These are phyloP conservation scores for Galeruca laticollis DNA, from an alignment of 2,888 invertebrate species.

Conservation along the genomic window DNA sequence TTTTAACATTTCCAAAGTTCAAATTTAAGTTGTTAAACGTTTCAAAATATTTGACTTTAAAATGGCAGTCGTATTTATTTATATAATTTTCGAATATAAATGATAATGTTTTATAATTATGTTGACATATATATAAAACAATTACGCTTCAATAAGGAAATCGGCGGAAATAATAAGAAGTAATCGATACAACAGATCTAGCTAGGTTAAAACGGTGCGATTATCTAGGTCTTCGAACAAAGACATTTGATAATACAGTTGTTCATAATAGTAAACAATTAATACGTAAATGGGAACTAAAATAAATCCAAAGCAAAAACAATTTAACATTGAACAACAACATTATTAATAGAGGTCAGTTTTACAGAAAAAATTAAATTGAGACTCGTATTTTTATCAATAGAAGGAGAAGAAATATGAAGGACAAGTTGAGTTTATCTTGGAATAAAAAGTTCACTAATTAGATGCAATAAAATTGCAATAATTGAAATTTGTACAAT, in stretches of 20 bases:
- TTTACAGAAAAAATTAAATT: not conserved
- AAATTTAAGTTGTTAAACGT: no score
- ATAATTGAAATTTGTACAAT: no score
- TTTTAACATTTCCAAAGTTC: no score
- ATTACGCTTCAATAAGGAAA: not conserved
- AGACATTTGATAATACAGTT: not conserved
- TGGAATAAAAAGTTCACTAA: no score
- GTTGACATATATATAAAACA: no score
- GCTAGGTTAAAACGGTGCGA: not conserved
- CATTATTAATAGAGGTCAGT: constrained; percentile 4
- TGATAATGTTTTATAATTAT: no score
- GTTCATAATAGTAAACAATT: not conserved
- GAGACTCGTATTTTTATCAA: not conserved
- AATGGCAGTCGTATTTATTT: no score
- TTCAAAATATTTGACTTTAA: no score
- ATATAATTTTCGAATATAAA: no score
- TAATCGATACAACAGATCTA: not conserved
- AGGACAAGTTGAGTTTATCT: not conserved
- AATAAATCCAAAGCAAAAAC: not conserved
- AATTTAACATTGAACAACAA: constrained; percentile 7
- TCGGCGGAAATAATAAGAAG: not conserved
- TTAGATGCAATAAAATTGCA: no score
- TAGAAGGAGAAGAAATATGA: not conserved
- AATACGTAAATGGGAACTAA: not conserved
- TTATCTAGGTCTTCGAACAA: not conserved